Evolutionary conservation across 2,888 invertebrate species (phyloP), one percentile per base, ranked within the genome.

Genomic region (Pasiphila rectangulata): DNA sequence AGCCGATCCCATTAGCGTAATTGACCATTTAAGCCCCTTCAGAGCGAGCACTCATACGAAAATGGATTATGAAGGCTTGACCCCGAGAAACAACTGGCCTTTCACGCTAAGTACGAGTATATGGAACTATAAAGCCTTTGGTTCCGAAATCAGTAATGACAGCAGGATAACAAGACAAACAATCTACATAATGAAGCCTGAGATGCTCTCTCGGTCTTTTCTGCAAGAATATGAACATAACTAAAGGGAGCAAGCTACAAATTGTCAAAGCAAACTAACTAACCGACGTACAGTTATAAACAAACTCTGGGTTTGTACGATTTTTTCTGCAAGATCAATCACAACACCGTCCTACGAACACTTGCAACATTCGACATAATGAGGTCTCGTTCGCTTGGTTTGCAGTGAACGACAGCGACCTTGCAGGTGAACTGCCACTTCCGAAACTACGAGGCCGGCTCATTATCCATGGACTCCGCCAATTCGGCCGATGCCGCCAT

Each of bases 391-490:
- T 30, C 19, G 30, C 40, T 49, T 39, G 41, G 50, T 54, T 54
- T 56, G 47, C 56, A 54, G 46, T 38, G 62, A 59, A 63, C 63
- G 62, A 58, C 53, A 57, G 52, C 62, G 74, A 72, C 82, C 81
- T 82, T 76, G 76, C 57, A 50, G 67, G 68, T 69, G 68, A 76
- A 79, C 77, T 78, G 73, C 65, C 61, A 80, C 73, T 81, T 81
- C 81, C 79, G 72, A 81, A 79, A 68, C 57, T 55, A 49, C 62
- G 68, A 80, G 81, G 80, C 57, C 76, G 49, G 30, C 53, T 49
- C 46, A 61, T 63, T 64, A 66, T 61, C 57, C 57, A 67, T 61
- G 59, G 61, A 56, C 58, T 60, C 46, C 53, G 54, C 54, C 57
- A 37, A 43, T 46, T 44, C 42, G 32, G 39, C 42, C 19, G 35